Percentiles rank a stretch among this genome's conserved stretches.
Evolutionary conservation across 1,140 invertebrate species (phyloP).

Genomic region (Holcopasites calliopsidis): DNA sequence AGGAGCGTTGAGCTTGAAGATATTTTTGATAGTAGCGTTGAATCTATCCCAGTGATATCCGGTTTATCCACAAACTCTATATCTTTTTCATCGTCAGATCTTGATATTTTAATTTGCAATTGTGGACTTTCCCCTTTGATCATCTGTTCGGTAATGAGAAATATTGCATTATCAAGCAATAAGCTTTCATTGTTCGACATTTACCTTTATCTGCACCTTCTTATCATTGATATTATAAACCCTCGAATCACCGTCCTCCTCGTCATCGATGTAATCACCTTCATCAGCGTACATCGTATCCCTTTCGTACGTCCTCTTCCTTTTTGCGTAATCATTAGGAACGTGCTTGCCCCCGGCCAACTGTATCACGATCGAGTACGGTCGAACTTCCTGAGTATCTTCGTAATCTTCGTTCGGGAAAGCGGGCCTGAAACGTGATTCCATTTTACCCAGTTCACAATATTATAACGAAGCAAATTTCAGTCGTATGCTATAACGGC

Average conservation of each 20-base stretch:
- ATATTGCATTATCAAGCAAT: not conserved
- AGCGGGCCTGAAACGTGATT: not conserved
- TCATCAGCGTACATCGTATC: conserved; percentile 11
- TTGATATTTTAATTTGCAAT: conserved; percentile 59
- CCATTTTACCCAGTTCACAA: not conserved
- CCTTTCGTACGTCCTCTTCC: conserved; percentile 27
- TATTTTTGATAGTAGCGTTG: not conserved
- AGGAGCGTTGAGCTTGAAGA: too few relatives aligned
- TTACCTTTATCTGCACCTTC: conserved; percentile 55
- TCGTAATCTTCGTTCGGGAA: conserved; percentile 23
- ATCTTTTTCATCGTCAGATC: conserved; percentile 38
- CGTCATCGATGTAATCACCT: conserved; percentile 52
- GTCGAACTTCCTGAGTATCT: conserved; percentile 32
- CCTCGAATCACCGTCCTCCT: conserved; percentile 44
- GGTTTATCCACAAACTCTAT: conserved; percentile 10
- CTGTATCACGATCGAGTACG: conserved; percentile 67
- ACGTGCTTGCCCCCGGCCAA: conserved; percentile 33
- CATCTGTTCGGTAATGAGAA: conserved; percentile 29
- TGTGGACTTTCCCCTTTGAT: conserved; percentile 47
- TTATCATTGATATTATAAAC: conserved; percentile 38
- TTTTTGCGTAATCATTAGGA: not conserved
- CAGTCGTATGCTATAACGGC: too few relatives aligned
- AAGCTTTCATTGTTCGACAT: not conserved
- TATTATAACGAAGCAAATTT: not conserved
- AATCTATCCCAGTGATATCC: not conserved